phyloP scores from a whole-genome alignment of 2,797 vertebrate genomes.

The Cyclura pinguis region DNA sequence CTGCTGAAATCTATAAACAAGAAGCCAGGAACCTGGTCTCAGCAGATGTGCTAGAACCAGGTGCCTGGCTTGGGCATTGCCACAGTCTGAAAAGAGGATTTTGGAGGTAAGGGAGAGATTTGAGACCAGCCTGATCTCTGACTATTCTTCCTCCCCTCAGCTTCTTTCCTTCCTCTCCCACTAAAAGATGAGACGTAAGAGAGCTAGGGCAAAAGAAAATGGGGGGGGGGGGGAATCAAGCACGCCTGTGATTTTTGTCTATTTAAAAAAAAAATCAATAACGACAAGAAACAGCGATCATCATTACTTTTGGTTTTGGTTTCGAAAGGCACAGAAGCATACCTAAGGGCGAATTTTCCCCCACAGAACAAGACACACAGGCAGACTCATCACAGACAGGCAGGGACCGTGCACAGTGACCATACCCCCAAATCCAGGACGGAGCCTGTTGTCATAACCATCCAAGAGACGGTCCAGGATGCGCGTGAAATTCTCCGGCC shows the following conservation, averaged over 20 bases:
- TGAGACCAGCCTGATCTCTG: background rate
- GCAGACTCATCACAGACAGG: conserved; percentile 37
- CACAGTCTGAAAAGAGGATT: background rate
- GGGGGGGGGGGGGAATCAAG: background rate
- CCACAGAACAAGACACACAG: conserved; percentile 56
- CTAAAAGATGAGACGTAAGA: background rate
- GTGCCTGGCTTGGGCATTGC: background rate
- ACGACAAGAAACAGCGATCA: background rate
- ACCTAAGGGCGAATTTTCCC: conserved; percentile 37
- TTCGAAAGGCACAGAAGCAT: conserved; percentile 23
- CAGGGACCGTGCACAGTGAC: conserved; percentile 38
- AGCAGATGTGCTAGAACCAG: background rate
- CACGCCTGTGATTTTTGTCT: background rate
- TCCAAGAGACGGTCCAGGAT: conserved; percentile 97
- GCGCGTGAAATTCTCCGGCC: conserved; percentile 96
- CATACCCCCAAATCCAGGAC: conserved; percentile 98
- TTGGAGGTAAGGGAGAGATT: background rate
- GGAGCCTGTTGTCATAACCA: conserved; percentile 98
- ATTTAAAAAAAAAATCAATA: background rate
- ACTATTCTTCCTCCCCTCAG: conserved; percentile 16
- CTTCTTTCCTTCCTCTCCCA: background rate
- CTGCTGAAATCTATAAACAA: background rate
- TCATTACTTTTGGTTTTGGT: background rate
- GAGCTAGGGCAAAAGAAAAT: conserved; percentile 48
- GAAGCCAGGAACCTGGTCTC: background rate